These are phyloP conservation scores for Pharmacophagus antenor DNA, from an alignment of 2,888 invertebrate genomes.

Conservation along the genomic window DNA sequence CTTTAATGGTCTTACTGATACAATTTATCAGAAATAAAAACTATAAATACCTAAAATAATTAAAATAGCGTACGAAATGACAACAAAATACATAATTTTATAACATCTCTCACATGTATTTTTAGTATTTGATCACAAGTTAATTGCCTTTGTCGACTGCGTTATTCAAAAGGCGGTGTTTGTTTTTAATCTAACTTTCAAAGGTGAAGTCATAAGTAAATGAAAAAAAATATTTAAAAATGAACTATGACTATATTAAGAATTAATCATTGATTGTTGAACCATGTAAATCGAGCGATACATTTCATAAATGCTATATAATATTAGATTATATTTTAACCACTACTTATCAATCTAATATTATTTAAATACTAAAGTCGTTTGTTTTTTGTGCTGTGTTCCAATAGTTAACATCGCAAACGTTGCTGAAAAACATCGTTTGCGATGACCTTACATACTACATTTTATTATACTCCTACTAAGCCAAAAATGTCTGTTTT, in stretches of 20 bases:
- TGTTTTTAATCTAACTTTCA: neutral
- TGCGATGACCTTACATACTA: neutral
- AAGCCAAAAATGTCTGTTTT: neutral
- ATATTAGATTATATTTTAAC: neutral
- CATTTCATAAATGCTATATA: neutral
- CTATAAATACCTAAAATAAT: neutral
- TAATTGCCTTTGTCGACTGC: neutral
- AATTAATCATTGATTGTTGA: neutral
- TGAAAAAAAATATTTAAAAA: neutral
- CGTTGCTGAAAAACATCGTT: neutral
- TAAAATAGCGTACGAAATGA: neutral
- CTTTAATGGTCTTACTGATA: conserved; percentile 1
- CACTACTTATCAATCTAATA: neutral
- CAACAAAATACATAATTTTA: neutral
- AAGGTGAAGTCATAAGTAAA: neutral
- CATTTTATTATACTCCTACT: neutral
- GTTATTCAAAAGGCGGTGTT: too few species aligned
- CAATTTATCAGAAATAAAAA: conserved; percentile 3
- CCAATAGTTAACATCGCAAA: conserved; percentile 2
- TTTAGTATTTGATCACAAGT: neutral
- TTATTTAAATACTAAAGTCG: neutral
- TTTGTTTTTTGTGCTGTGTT: neutral
- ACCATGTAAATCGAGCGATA: neutral
- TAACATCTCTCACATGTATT: neutral
- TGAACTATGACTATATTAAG: too few species aligned